Conservation (phyloP, 2,888 invertebrate genomes). For the Lamellibrachia satsuma region DNA sequence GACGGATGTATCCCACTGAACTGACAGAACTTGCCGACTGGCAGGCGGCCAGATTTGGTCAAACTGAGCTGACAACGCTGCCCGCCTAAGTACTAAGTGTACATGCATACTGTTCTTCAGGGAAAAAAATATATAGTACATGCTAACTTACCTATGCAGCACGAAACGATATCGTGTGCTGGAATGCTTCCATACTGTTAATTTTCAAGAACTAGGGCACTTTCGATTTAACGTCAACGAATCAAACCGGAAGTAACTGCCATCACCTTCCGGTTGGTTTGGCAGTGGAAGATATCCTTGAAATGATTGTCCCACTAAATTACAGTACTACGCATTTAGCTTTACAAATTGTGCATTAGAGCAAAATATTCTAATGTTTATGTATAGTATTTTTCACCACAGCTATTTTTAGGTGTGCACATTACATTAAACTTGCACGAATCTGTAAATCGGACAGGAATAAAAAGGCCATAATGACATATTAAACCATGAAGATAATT, state of each 20-base stretch:
- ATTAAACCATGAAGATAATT: not conserved
- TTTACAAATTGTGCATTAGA: not conserved
- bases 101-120: not conserved
- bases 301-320: not conserved
- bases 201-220: not conserved
- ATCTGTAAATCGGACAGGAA: not conserved
- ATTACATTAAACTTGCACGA: not conserved
- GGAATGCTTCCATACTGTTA: constrained; percentile 12
- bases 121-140: not conserved
- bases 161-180: not conserved
- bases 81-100: not conserved
- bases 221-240: not conserved
- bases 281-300: not conserved
- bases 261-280: constrained; percentile 10
- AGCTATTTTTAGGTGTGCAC: not conserved
- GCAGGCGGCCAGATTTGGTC: not conserved
- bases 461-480: not conserved
- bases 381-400: not conserved
- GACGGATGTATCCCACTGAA: not conserved
- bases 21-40: not conserved
- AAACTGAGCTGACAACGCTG: not conserved
- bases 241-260: not conserved
- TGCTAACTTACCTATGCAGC: not conserved
- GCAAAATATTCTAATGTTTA: not conserved
- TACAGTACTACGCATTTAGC: not conserved